These are phyloP conservation scores for Drosophila parvula DNA, from an alignment of 1,140 invertebrate genomes.

Conservation along the genomic window DNA sequence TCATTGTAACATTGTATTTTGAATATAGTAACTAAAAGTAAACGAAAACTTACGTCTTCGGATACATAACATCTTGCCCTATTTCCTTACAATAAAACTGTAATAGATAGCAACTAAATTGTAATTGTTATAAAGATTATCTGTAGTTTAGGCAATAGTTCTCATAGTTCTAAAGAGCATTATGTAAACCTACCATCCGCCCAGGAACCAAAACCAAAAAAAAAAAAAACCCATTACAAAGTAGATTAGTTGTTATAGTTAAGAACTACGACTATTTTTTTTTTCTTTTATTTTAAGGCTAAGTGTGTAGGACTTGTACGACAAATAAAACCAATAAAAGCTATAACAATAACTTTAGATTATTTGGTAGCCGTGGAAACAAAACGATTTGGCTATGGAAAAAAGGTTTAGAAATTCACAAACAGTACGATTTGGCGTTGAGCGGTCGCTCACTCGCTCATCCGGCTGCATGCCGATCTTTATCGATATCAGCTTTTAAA, in stretches of 20 bases:
- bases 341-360: conserved; percentile 8
- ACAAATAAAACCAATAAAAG: conserved; percentile 35
- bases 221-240: neutral
- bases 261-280: conserved; percentile 5
- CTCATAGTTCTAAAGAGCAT: conserved; percentile 1
- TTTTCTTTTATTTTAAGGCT: conserved; percentile 27
- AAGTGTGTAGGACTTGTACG: conserved; percentile 12
- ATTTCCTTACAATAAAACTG: neutral
- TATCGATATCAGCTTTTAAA: conserved; percentile 37
- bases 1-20: neutral
- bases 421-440: neutral
- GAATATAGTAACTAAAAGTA: neutral
- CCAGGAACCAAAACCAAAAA: neutral
- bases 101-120: neutral
- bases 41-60: neutral
- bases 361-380: conserved; percentile 23
- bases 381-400: neutral
- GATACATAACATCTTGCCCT: neutral
- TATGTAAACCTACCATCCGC: conserved; percentile 4
- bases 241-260: conserved; percentile 35
- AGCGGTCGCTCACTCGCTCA: conserved; percentile 2
- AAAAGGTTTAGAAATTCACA: conserved; percentile 9
- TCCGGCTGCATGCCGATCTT: conserved; percentile 51
- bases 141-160: neutral
- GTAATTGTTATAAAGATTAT: neutral